phyloP scores from a whole-genome alignment of 2,113 vertebrate species.

The Hippocampus comes region DNA sequence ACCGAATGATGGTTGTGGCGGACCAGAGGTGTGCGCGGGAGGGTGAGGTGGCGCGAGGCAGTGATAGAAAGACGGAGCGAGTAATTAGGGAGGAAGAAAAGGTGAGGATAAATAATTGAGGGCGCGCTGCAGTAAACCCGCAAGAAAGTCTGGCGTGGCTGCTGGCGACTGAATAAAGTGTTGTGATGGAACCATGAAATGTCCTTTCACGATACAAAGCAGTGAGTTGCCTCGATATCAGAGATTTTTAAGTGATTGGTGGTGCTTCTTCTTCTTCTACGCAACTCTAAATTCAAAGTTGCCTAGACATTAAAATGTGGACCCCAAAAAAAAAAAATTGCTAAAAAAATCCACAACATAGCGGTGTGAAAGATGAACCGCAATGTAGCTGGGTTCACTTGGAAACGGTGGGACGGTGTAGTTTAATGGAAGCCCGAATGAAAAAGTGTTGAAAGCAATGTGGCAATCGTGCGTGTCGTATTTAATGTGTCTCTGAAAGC shows the following conservation, averaged over 20 bases:
- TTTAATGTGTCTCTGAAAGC: constrained; percentile 27
- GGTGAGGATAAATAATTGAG: constrained; percentile 51
- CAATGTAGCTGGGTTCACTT: not conserved
- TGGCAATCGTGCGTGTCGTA: not conserved
- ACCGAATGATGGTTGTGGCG: constrained; percentile 69
- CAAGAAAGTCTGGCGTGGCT: constrained; percentile 37
- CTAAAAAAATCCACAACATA: not conserved
- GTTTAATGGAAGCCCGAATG: not conserved
- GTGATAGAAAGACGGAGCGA: constrained; percentile 35
- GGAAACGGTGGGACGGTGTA: not conserved
- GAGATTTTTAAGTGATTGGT: too few relatives aligned
- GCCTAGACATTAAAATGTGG: not conserved
- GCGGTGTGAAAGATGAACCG: not conserved
- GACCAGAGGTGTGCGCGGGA: constrained; percentile 17
- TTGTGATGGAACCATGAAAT: constrained; percentile 56
- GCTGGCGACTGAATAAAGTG: constrained; percentile 54
- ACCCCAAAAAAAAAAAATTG: not conserved
- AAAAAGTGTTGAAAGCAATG: not conserved
- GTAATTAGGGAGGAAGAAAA: constrained; percentile 32
- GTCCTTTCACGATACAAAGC: constrained; percentile 6
- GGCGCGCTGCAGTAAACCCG: constrained; percentile 50
- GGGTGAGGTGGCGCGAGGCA: constrained; percentile 11
- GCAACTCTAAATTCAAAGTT: not conserved
- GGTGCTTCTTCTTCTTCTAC: too few relatives aligned
- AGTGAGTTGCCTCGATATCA: not conserved